A percentile compares a stretch with the other conserved stretches of the same genome.
Evolutionary conservation across 1,140 invertebrate species (phyloP).

Genomic region (Procambarus virginalis): DNA sequence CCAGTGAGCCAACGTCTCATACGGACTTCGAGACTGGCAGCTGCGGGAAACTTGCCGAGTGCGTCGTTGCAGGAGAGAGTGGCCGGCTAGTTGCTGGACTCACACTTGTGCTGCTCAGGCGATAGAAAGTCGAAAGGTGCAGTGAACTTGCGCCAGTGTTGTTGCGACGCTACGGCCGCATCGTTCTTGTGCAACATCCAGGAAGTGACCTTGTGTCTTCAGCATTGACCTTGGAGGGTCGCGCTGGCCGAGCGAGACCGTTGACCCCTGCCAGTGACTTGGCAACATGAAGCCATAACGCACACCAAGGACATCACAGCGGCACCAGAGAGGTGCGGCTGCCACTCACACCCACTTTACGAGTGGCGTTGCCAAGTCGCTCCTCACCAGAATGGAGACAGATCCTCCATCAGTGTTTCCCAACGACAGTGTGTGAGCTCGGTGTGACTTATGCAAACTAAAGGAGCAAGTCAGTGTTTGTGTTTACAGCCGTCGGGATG

Average conservation of each 20-base stretch:
- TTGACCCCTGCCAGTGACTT: conserved; percentile 50
- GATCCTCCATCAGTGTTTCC: background rate
- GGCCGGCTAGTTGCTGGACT: conserved; percentile 19
- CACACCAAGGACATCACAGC: conserved; percentile 27
- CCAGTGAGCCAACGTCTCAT: conserved; percentile 21
- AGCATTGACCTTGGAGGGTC: conserved; percentile 55
- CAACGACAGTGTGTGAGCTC: background rate
- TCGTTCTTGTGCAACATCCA: conserved; percentile 31
- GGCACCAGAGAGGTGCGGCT: background rate
- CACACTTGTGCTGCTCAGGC: background rate
- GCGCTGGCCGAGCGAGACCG: conserved; percentile 29
- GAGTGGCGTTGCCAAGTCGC: background rate
- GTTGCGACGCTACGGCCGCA: conserved; percentile 8
- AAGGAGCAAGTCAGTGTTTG: background rate
- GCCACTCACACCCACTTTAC: background rate
- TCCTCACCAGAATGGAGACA: conserved; percentile 26
- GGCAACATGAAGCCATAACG: conserved; percentile 41
- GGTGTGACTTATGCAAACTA: background rate
- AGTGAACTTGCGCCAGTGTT: conserved; percentile 52
- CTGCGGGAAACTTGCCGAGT: conserved; percentile 18
- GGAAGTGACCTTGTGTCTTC: conserved; percentile 46
- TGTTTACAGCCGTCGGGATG: conserved; percentile 15
- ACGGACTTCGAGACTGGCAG: background rate
- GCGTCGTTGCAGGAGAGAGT: conserved; percentile 30
- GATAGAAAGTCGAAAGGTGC: conserved; percentile 43